Percentiles rank a stretch among this genome's conserved stretches.
These are phyloP conservation scores for Papilio aristodemus DNA, from an alignment of 1,140 invertebrate genomes.

Conservation along the genomic window DNA sequence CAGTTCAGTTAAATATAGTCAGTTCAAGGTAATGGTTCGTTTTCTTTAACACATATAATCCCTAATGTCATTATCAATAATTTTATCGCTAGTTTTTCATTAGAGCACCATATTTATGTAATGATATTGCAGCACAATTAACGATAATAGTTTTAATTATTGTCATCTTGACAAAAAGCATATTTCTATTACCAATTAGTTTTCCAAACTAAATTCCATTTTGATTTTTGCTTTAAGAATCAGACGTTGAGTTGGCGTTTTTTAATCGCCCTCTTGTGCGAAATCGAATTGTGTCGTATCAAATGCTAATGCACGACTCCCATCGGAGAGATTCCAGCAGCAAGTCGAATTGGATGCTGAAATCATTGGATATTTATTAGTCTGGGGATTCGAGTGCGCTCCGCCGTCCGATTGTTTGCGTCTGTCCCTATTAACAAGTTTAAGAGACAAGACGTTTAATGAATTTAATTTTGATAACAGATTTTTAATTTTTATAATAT, in stretches of 20 bases:
- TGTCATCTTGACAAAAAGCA: no score
- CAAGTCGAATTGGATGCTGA: constrained; percentile 26
- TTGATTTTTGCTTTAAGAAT: constrained; percentile 7
- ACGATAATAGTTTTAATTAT: no score
- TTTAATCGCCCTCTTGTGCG: constrained; percentile 31
- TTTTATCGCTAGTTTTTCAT: no score
- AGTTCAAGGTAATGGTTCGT: no score
- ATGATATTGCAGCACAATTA: no score
- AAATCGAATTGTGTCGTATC: constrained; percentile 32
- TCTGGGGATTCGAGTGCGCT: constrained; percentile 15
- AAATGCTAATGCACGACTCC: constrained; percentile 27
- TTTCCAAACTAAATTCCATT: neutral
- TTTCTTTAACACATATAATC: no score
- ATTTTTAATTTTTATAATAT: neutral
- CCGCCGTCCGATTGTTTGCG: constrained; percentile 9
- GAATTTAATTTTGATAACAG: neutral
- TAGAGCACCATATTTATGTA: no score
- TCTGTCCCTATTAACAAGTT: constrained; percentile 1
- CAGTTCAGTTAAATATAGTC: no score
- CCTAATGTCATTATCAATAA: no score
- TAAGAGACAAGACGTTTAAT: neutral
- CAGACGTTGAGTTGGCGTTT: constrained; percentile 4
- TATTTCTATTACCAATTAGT: neutral
- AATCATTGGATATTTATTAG: constrained; percentile 33
- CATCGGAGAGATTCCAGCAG: constrained; percentile 10